Percentiles rank a stretch among this genome's conserved stretches.
Evolutionary conservation across 2,797 vertebrate species (phyloP).

Genomic region (Pipistrellus pipistrellus): DNA sequence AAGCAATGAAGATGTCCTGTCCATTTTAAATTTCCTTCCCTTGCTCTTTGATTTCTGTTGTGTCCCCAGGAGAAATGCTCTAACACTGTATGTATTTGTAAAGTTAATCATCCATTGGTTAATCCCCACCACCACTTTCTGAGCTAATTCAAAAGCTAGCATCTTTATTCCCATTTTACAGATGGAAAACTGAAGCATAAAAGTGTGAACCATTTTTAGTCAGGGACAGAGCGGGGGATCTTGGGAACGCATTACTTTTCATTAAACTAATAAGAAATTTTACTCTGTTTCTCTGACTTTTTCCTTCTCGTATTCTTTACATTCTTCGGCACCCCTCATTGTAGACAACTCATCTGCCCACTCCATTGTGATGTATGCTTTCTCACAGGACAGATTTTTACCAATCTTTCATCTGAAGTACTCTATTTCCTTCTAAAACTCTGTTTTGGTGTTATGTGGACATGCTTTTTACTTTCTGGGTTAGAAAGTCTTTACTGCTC

Average conservation of each 20-base stretch:
- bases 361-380: background rate
- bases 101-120: background rate
- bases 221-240: background rate
- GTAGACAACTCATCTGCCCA: background rate
- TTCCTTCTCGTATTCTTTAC: background rate
- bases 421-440: conserved; percentile 8
- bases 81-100: background rate
- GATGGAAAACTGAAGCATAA: background rate
- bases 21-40: background rate
- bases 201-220: background rate
- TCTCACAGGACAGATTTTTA: background rate
- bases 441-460: background rate
- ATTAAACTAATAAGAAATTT: conserved; percentile 12
- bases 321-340: background rate
- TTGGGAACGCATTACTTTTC: background rate
- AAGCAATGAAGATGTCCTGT: background rate
- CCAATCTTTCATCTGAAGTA: background rate
- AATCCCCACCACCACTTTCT: background rate
- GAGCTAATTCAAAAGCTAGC: background rate
- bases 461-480: background rate
- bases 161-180: background rate
- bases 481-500: background rate
- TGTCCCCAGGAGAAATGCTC: background rate
- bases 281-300: background rate
- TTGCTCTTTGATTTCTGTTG: background rate